Conservation (phyloP, 2,888 invertebrate species). For the Caenorhabditis panamensis region DNA sequence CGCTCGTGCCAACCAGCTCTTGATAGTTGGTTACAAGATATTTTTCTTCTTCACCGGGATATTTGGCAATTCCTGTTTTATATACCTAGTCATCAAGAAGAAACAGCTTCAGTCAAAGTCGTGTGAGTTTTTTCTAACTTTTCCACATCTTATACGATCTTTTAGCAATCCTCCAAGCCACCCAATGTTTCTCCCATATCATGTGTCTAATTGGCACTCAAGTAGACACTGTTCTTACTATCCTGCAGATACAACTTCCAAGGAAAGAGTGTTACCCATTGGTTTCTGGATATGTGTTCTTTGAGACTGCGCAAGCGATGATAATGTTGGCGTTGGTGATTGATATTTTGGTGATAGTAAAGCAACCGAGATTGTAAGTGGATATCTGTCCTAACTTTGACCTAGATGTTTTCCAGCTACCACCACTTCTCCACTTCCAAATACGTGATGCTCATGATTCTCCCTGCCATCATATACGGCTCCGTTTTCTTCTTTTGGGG, state of each 20-base stretch:
- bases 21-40: conserved; percentile 33
- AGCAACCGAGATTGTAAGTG: conserved; percentile 33
- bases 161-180: conserved; percentile 40
- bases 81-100: conserved; percentile 16
- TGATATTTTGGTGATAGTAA: conserved; percentile 30
- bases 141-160: too few relatives aligned
- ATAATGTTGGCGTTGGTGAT: conserved; percentile 34
- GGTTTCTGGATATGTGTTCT: conserved; percentile 31
- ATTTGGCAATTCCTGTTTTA: conserved; percentile 40
- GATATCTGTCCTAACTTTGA: too few relatives aligned
- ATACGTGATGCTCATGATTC: conserved; percentile 10
- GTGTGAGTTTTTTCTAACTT: conserved; percentile 27
- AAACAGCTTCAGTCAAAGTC: conserved; percentile 24
- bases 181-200: conserved; percentile 38
- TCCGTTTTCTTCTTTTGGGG: conserved; percentile 29
- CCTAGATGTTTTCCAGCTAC: conserved; percentile 15
- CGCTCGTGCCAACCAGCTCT: conserved; percentile 26
- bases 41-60: conserved; percentile 29
- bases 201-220: conserved; percentile 31
- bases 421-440: conserved; percentile 33
- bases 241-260: conserved; percentile 29
- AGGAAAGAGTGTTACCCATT: conserved; percentile 27
- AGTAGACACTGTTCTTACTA: conserved; percentile 36
- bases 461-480: conserved; percentile 21
- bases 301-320: conserved; percentile 38